Conservation (phyloP, 1,140 invertebrate species). For the Halictus rubicundus region DNA sequence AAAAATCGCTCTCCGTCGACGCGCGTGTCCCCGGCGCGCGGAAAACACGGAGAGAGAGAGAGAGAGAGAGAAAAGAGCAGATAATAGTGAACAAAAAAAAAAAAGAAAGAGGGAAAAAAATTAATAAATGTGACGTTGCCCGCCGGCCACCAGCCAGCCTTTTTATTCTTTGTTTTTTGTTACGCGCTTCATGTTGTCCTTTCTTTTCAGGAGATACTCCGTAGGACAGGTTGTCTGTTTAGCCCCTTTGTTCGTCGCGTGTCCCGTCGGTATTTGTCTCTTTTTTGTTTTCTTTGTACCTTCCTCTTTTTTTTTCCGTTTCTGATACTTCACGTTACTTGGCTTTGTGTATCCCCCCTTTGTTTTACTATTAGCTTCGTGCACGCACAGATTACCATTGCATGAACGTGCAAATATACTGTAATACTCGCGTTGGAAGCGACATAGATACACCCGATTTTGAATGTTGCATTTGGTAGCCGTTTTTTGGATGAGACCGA, state of each 20-base stretch:
- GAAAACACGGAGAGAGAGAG: constrained; percentile 2
- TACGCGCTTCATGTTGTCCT: constrained; percentile 43
- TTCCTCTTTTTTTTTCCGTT: not conserved
- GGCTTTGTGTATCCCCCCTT: not conserved
- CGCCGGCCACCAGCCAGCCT: constrained; percentile 70
- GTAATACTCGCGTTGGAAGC: not conserved
- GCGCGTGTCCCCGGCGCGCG: constrained; percentile 30
- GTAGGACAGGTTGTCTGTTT: constrained; percentile 33
- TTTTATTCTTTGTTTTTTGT: constrained; percentile 46
- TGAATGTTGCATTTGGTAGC: not conserved
- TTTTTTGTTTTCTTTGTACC: too few relatives aligned
- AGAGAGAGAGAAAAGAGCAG: constrained; percentile 2
- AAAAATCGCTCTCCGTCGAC: constrained; percentile 14
- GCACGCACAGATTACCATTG: constrained; percentile 53
- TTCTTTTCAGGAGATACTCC: constrained; percentile 38
- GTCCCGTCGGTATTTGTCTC: not conserved
- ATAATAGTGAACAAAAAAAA: not conserved
- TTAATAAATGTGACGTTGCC: constrained; percentile 54
- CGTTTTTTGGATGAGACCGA: not conserved
- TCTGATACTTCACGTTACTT: constrained; percentile 19
- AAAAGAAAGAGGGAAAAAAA: constrained; percentile 11
- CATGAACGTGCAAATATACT: constrained; percentile 22
- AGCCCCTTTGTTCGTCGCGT: constrained; percentile 12
- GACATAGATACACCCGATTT: not conserved
- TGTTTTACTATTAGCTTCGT: constrained; percentile 12